Conservation (phyloP, 2,888 invertebrate species). For the Nephrotoma flavescens region DNA sequence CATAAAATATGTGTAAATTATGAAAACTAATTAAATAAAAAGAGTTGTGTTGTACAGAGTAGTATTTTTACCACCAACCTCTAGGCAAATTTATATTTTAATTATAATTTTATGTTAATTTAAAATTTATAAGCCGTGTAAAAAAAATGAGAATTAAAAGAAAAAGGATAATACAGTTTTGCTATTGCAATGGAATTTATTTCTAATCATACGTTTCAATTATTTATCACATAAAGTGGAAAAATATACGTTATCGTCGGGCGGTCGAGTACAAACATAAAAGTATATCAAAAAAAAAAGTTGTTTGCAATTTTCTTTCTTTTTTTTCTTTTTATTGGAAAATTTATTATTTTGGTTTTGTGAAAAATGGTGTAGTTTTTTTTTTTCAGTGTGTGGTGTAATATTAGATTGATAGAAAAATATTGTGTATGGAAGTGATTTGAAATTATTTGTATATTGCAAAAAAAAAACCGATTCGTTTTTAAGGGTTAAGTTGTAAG, state of each 20-base stretch:
- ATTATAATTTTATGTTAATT: background rate
- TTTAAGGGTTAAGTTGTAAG: background rate
- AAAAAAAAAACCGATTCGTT: background rate
- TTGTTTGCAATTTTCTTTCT: background rate
- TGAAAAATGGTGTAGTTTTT: background rate
- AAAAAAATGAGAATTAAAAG: background rate
- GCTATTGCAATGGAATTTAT: background rate
- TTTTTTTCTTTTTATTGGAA: background rate
- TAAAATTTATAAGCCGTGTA: background rate
- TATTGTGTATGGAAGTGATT: background rate
- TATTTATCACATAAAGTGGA: background rate
- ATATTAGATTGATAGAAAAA: background rate
- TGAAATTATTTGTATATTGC: background rate
- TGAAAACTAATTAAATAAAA: background rate
- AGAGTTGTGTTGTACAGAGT: background rate
- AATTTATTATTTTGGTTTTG: background rate
- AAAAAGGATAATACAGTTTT: background rate
- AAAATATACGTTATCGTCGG: background rate
- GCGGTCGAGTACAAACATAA: background rate
- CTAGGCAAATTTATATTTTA: background rate
- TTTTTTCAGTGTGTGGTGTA: background rate
- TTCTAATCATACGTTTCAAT: background rate
- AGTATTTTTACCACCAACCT: background rate
- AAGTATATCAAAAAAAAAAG: background rate
- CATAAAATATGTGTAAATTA: background rate